A percentile compares a stretch with the other conserved stretches of the same genome.
Conservation (phyloP, 1,140 invertebrate species). For the Procambarus clarkii region DNA sequence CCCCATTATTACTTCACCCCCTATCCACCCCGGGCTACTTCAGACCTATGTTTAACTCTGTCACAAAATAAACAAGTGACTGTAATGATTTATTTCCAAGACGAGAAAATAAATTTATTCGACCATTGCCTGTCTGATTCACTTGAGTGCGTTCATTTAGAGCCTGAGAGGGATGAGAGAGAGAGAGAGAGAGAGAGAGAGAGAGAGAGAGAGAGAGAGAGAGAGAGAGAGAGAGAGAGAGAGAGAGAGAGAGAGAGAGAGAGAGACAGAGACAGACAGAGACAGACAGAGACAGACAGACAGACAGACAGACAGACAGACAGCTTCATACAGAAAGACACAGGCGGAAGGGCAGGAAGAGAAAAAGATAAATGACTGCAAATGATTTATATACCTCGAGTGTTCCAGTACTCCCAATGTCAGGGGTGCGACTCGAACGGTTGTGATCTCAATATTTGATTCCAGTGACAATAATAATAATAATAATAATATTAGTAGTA, state of each 20-base stretch:
- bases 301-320: too few relatives aligned
- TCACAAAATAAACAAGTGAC: neutral
- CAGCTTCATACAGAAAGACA: neutral
- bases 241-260: neutral
- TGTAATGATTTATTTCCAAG: neutral
- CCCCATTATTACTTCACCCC: neutral
- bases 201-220: neutral
- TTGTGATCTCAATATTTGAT: too few relatives aligned
- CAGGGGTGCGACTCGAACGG: too few relatives aligned
- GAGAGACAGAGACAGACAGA: neutral
- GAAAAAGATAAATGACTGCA: neutral
- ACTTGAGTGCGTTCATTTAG: too few relatives aligned
- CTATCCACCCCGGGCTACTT: neutral
- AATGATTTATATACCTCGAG: too few relatives aligned
- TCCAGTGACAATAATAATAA: too few relatives aligned
- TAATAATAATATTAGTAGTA: too few relatives aligned
- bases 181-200: conserved; percentile 14
- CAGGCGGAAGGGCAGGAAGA: neutral
- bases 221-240: neutral
- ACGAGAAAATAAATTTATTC: too few relatives aligned
- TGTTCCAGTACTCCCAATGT: too few relatives aligned
- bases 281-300: too few relatives aligned
- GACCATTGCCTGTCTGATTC: too few relatives aligned
- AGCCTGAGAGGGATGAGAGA: neutral
- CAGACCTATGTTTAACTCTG: neutral